Evolutionary conservation across 2,797 vertebrate genomes (phyloP).

Genomic region (Channa striata): DNA sequence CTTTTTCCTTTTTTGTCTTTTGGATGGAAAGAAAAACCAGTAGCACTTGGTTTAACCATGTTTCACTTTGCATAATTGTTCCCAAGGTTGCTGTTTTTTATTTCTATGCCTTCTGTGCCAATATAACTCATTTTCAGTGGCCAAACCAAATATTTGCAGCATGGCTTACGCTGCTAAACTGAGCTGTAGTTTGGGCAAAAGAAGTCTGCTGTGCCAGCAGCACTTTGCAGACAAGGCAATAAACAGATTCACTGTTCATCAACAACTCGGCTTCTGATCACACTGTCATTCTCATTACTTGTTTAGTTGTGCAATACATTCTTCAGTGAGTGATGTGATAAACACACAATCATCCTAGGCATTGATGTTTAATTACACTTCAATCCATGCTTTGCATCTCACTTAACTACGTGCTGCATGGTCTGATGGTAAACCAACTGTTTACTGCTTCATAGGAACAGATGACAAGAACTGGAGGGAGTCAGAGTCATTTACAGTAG

Average conservation of each 20-base stretch:
- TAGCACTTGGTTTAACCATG: slow-evolving; percentile 83
- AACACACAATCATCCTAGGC: slow-evolving; percentile 14
- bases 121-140: slow-evolving; percentile 84
- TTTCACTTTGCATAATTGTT: slow-evolving; percentile 86
- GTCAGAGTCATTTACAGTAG: slow-evolving; percentile 82
- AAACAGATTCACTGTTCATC: slow-evolving; percentile 66
- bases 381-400: slow-evolving; percentile 44
- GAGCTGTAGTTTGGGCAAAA: slow-evolving; percentile 75
- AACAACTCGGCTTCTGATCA: slow-evolving; percentile 50
- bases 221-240: slow-evolving; percentile 56
- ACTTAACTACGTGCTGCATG: slow-evolving; percentile 48
- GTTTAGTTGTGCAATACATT: slow-evolving; percentile 28
- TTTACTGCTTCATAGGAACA: slow-evolving; percentile 79
- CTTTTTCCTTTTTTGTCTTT: slow-evolving; percentile 51
- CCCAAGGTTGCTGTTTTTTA: slow-evolving; percentile 84
- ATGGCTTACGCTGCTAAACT: slow-evolving; percentile 83
- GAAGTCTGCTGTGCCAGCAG: slow-evolving; percentile 54
- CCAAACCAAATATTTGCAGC: slow-evolving; percentile 87
- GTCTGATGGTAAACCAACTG: slow-evolving; percentile 68
- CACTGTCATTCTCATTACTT: slow-evolving; percentile 23
- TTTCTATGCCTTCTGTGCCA: slow-evolving; percentile 80
- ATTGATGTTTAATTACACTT: slow-evolving; percentile 40
- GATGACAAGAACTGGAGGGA: slow-evolving; percentile 76
- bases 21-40: slow-evolving; percentile 82
- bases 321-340: slow-evolving; percentile 19